phyloP scores from a whole-genome alignment of 2,888 invertebrate species.

The Eilema griseolum region DNA sequence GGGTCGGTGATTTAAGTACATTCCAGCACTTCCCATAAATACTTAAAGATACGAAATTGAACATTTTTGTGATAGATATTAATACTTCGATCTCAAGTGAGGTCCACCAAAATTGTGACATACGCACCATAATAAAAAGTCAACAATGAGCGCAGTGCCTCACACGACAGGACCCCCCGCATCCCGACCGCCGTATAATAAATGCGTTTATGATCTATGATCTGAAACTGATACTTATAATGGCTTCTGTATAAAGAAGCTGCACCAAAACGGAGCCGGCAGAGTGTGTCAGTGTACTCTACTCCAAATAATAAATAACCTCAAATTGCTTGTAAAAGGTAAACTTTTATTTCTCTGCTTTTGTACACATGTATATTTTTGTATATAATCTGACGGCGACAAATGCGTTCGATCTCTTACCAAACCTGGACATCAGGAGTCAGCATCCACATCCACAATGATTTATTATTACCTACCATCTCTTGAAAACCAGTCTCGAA shows the following conservation, averaged over 20 bases:
- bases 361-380: constrained; percentile 82
- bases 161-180: constrained; percentile 80
- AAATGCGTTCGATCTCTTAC: constrained; percentile 66
- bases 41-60: constrained; percentile 67
- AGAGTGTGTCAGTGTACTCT: constrained; percentile 58
- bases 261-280: constrained; percentile 73
- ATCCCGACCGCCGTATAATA: constrained; percentile 72
- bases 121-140: constrained; percentile 79
- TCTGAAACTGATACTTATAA: constrained; percentile 87
- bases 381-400: constrained; percentile 75
- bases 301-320: constrained; percentile 81
- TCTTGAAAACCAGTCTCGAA: constrained; percentile 24
- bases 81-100: constrained; percentile 71
- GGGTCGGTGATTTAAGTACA: constrained; percentile 76
- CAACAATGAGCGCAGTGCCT: constrained; percentile 75
- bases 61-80: constrained; percentile 76
- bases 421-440: constrained; percentile 40
- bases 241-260: constrained; percentile 86
- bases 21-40: constrained; percentile 72
- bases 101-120: constrained; percentile 79
- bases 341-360: constrained; percentile 76
- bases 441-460: constrained; percentile 39
- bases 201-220: constrained; percentile 86
- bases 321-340: constrained; percentile 85
- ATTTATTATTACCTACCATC: constrained; percentile 43